Evolutionary conservation across 2,888 invertebrate genomes (phyloP).

Genomic region (Holacanthella duospinosa): DNA sequence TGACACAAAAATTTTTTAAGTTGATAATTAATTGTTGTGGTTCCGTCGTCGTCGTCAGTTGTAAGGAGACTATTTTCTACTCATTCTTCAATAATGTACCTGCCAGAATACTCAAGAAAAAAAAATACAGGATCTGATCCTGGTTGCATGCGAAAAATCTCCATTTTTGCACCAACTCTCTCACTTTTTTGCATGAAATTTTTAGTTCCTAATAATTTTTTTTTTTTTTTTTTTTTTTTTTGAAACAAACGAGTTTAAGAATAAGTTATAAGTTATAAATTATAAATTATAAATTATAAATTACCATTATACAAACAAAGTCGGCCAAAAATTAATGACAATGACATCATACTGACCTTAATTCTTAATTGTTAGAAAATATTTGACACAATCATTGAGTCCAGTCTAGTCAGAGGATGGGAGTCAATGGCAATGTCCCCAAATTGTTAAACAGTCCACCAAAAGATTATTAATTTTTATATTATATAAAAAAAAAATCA

Average conservation of each 20-base stretch:
- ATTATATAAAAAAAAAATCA: too few relatives aligned
- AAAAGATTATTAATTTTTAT: too few relatives aligned
- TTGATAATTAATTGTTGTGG: not conserved
- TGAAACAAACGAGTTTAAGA: not conserved
- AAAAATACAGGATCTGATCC: constrained; percentile 6
- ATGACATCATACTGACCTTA: not conserved
- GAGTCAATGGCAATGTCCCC: not conserved
- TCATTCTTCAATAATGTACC: constrained; percentile 20
- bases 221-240: not conserved
- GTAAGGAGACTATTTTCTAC: not conserved
- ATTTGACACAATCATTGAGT: constrained; percentile 16
- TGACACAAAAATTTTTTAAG: not conserved
- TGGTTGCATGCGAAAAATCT: not conserved
- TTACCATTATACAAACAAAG: too few relatives aligned
- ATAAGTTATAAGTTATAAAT: not conserved
- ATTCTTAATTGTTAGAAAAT: not conserved
- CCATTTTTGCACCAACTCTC: constrained; percentile 6
- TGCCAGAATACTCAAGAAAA: constrained; percentile 25
- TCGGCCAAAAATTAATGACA: too few relatives aligned
- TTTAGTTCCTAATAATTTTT: not conserved
- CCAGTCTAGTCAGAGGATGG: not conserved
- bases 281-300: too few relatives aligned
- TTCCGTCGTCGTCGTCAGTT: too few relatives aligned
- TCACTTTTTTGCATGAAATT: constrained; percentile 9
- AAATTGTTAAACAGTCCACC: too few relatives aligned